Evolutionary conservation across 2,113 vertebrate genomes (phyloP).

Genomic region (Astur gentilis): DNA sequence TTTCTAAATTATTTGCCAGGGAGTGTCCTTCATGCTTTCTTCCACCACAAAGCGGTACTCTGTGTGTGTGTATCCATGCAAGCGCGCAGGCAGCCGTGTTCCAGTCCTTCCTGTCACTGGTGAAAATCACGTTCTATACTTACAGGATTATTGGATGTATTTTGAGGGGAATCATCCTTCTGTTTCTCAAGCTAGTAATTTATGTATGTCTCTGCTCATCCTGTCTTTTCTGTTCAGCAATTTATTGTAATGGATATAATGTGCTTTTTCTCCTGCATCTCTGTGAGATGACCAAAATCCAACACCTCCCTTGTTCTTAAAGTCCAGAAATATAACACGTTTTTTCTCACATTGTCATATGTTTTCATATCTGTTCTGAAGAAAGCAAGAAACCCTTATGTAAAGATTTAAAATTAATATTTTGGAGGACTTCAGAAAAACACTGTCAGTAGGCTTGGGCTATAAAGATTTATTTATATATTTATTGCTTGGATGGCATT

Average conservation of each 20-base stretch:
- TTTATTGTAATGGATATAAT: background rate
- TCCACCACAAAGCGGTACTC: background rate
- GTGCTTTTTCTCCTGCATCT: background rate
- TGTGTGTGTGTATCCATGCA: background rate
- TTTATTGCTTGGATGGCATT: background rate
- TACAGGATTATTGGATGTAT: background rate
- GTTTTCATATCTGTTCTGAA: background rate
- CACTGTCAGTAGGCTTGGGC: background rate
- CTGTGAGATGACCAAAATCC: background rate
- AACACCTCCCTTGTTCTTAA: background rate
- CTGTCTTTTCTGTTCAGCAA: background rate
- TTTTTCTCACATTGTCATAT: background rate
- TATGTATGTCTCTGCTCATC: background rate
- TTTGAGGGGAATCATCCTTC: background rate
- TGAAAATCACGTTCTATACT: background rate
- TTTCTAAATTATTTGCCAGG: background rate
- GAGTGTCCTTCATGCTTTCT: background rate
- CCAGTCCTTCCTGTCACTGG: background rate
- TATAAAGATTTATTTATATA: background rate
- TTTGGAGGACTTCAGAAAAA: background rate
- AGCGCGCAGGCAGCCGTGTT: fast-evolving
- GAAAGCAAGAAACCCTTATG: background rate
- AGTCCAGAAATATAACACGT: background rate
- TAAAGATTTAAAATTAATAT: background rate
- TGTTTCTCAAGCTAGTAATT: background rate